phyloP scores from a whole-genome alignment of 1,140 invertebrate species.

The Pomacea maculata region DNA sequence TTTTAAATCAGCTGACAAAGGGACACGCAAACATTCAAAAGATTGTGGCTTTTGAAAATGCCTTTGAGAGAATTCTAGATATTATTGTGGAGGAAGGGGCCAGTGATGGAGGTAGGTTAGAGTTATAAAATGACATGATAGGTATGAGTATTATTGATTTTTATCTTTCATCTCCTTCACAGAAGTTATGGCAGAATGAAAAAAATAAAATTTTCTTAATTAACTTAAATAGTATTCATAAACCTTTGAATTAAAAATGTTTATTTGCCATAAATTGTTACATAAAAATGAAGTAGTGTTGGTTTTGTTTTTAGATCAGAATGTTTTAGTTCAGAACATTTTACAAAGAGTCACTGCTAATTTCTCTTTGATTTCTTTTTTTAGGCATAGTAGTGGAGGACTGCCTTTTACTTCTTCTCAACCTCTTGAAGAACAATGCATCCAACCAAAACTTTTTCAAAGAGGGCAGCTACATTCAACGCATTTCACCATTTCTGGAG shows the following conservation, averaged over 20 bases:
- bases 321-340: background rate
- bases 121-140: too few species aligned
- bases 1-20: slow-evolving; percentile 94
- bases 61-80: slow-evolving; percentile 94
- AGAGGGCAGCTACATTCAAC: slow-evolving; percentile 92
- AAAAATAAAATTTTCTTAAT: too few species aligned
- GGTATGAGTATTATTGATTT: too few species aligned
- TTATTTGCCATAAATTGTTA: background rate
- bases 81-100: slow-evolving; percentile 91
- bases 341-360: too few species aligned
- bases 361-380: slow-evolving; percentile 24
- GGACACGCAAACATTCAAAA: slow-evolving; percentile 98
- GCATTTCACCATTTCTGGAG: slow-evolving; percentile 86
- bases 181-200: too few species aligned
- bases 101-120: slow-evolving; percentile 79
- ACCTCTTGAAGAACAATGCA: slow-evolving; percentile 92
- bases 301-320: background rate
- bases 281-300: background rate
- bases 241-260: too few species aligned
- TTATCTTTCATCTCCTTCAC: too few species aligned
- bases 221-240: too few species aligned
- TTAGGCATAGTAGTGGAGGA: slow-evolving; percentile 95
- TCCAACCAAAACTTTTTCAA: slow-evolving; percentile 99
- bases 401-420: slow-evolving; percentile 93
- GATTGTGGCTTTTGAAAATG: slow-evolving; percentile 99